Percentiles rank a stretch among this genome's conserved stretches.
phyloP scores from a whole-genome alignment of 2,797 vertebrate genomes.

The Bryconaethiops microstoma region DNA sequence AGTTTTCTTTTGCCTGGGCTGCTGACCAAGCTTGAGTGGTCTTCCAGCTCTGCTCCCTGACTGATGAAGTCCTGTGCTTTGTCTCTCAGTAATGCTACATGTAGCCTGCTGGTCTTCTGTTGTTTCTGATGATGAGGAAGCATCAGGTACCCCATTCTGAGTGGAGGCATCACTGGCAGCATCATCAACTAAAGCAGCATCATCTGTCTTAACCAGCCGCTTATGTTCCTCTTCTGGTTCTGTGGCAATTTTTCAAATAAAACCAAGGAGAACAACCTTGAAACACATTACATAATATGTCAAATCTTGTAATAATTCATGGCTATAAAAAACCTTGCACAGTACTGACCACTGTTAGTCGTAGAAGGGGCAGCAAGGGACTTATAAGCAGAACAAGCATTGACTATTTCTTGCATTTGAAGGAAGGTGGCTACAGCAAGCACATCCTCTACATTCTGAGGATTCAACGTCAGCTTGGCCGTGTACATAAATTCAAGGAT shows the following conservation, averaged over 20 bases:
- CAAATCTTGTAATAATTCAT: neutral
- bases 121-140: slow-evolving; percentile 45
- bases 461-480: slow-evolving; percentile 86
- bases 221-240: slow-evolving; percentile 56
- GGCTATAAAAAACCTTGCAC: neutral
- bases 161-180: slow-evolving; percentile 28
- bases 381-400: slow-evolving; percentile 89
- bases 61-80: slow-evolving; percentile 16
- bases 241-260: slow-evolving; percentile 48
- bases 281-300: neutral
- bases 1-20: slow-evolving; percentile 56
- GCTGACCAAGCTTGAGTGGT: slow-evolving; percentile 47
- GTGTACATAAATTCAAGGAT: slow-evolving; percentile 99
- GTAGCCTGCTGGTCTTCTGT: slow-evolving; percentile 48
- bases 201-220: slow-evolving; percentile 46
- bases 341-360: slow-evolving; percentile 71
- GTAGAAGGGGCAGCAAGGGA: slow-evolving; percentile 73
- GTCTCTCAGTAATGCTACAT: slow-evolving; percentile 42
- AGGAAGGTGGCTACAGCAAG: slow-evolving; percentile 92
- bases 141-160: slow-evolving; percentile 44
- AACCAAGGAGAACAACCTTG: neutral
- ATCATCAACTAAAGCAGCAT: slow-evolving; percentile 53
- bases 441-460: slow-evolving; percentile 91
- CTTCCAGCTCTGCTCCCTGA: slow-evolving; percentile 35
- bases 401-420: slow-evolving; percentile 94